Conservation (phyloP, 2,888 invertebrate species). For the Morpho achilles region DNA sequence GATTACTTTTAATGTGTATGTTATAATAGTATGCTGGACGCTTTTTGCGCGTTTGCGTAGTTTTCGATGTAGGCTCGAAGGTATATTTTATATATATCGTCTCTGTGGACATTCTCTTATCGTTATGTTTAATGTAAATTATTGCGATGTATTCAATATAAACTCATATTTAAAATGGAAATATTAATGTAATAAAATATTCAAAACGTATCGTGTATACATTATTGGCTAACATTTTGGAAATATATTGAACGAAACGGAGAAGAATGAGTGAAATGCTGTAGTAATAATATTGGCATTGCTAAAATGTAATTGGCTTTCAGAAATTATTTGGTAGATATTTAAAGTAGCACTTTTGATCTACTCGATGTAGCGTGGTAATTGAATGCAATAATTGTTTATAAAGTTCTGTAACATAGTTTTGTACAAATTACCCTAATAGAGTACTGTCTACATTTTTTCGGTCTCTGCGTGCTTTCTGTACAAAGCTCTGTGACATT, state of each 20-base stretch:
- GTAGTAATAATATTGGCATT: slow-evolving; percentile 17
- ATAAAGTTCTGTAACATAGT: slow-evolving; percentile 45
- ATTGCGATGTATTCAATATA: slow-evolving; percentile 58
- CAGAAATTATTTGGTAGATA: slow-evolving; percentile 25
- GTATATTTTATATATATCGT: slow-evolving; percentile 60
- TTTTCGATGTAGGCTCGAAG: slow-evolving; percentile 62
- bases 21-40: slow-evolving; percentile 53
- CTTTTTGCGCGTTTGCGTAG: slow-evolving; percentile 72
- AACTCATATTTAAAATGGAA: slow-evolving; percentile 49
- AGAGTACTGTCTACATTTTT: slow-evolving; percentile 5
- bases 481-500: slow-evolving; percentile 41
- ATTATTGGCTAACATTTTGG: slow-evolving; percentile 9
- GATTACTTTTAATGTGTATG: slow-evolving; percentile 63
- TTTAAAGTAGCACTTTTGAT: slow-evolving; percentile 67
- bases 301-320: slow-evolving; percentile 35
- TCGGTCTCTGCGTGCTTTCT: slow-evolving; percentile 17
- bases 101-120: slow-evolving; percentile 61
- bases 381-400: slow-evolving; percentile 68
- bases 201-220: slow-evolving; percentile 8
- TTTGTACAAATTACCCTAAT: slow-evolving; percentile 36
- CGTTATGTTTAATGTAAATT: slow-evolving; percentile 69
- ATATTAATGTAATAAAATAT: slow-evolving; percentile 46
- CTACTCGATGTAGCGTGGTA: slow-evolving; percentile 66
- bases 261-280: slow-evolving; percentile 11
- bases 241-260: slow-evolving; percentile 17